These are phyloP conservation scores for Chironomus tentans DNA, from an alignment of 2,888 invertebrate species.

Conservation along the genomic window DNA sequence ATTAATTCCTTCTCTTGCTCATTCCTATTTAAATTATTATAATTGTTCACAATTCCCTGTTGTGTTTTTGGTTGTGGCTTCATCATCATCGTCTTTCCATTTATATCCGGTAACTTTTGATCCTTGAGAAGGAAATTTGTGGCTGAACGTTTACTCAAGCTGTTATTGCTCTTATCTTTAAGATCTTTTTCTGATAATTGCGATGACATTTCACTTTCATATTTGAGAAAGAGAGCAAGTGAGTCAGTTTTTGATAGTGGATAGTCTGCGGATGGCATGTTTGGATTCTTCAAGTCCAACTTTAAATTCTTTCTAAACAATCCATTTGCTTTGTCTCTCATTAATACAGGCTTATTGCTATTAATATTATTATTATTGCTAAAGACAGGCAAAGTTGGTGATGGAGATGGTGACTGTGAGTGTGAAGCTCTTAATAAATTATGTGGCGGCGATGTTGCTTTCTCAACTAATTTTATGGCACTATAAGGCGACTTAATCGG, in stretches of 20 bases:
- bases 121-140: conserved; percentile 41
- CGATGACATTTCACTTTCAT: conserved; percentile 36
- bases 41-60: conserved; percentile 39
- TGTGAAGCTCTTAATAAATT: conserved; percentile 25
- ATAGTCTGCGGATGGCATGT: conserved; percentile 28
- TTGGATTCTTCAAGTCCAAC: conserved; percentile 28
- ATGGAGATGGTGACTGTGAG: background rate
- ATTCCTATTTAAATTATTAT: conserved; percentile 37
- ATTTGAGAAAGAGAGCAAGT: conserved; percentile 40
- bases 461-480: conserved; percentile 17
- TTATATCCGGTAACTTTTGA: conserved; percentile 47
- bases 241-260: conserved; percentile 39
- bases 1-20: conserved; percentile 43
- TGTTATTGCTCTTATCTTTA: conserved; percentile 40
- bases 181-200: conserved; percentile 35
- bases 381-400: conserved; percentile 31
- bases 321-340: conserved; percentile 13
- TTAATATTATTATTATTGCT: background rate
- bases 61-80: conserved; percentile 43
- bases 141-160: conserved; percentile 41
- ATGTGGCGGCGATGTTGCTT: background rate
- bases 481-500: conserved; percentile 40
- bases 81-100: conserved; percentile 39
- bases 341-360: background rate
- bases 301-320: conserved; percentile 30